phyloP scores from a whole-genome alignment of 92 coral and sea anemone genomes.

The Pocillopora meandrina region DNA sequence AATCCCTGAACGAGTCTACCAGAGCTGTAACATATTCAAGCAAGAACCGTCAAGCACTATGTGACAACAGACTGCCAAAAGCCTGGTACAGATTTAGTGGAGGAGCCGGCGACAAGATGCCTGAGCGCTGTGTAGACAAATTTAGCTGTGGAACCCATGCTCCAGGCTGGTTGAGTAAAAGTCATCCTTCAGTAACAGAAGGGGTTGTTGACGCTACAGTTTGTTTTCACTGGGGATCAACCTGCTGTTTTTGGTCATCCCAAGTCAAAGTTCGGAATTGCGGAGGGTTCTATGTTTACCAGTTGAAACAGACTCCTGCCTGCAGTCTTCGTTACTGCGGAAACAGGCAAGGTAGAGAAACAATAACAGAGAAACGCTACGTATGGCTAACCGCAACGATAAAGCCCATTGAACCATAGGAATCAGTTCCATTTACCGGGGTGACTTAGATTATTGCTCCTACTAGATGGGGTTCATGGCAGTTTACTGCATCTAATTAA shows the following conservation, averaged over 20 bases:
- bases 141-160: constrained; percentile 40
- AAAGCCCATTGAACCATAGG: too few species aligned
- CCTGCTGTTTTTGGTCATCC: constrained; percentile 22
- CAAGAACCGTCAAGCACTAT: constrained; percentile 12
- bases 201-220: constrained; percentile 12
- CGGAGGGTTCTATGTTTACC: constrained; percentile 24
- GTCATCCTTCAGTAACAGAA: constrained; percentile 26
- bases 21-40: constrained; percentile 28
- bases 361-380: too few species aligned
- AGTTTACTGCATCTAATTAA: too few species aligned
- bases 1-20: constrained; percentile 13
- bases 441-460: too few species aligned
- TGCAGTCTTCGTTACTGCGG: constrained; percentile 43
- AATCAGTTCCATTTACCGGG: too few species aligned
- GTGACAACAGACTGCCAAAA: constrained; percentile 12
- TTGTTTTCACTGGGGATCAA: constrained; percentile 34
- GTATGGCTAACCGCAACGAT: too few species aligned
- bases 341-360: constrained; percentile 14
- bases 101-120: constrained; percentile 32
- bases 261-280: constrained; percentile 22
- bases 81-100: constrained; percentile 36
- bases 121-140: constrained; percentile 20
- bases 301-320: not conserved
- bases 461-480: too few species aligned
- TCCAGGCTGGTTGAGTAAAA: constrained; percentile 28